Conservation (phyloP, 2,888 invertebrate species). For the Chirona hameri region DNA sequence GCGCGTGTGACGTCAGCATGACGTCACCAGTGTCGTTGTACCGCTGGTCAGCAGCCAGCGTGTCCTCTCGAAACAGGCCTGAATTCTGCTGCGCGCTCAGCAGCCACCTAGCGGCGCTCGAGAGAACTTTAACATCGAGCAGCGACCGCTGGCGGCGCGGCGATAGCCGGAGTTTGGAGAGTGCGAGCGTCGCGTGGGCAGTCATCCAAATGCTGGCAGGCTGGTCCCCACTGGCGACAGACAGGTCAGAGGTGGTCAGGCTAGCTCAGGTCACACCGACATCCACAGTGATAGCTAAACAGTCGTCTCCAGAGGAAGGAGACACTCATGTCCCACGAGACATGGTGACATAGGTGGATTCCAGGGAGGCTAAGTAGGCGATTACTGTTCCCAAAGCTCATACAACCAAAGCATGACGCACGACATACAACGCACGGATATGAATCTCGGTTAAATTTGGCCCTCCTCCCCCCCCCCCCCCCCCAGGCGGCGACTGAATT, state of each 20-base stretch:
- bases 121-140: constrained; percentile 1
- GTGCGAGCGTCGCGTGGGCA: constrained; percentile 35
- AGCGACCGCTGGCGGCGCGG: constrained; percentile 35
- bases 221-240: constrained; percentile 33
- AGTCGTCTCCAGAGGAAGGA: too few species aligned
- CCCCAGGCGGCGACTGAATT: too few species aligned
- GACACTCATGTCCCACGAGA: too few species aligned
- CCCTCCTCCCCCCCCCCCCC: too few species aligned
- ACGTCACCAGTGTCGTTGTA: constrained; percentile 11
- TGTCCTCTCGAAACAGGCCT: background rate
- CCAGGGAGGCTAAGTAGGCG: too few species aligned
- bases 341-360: too few species aligned
- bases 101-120: constrained; percentile 8
- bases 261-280: too few species aligned
- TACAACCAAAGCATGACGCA: too few species aligned
- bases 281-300: too few species aligned
- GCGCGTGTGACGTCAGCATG: background rate
- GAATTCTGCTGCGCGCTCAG: background rate
- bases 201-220: constrained; percentile 39
- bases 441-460: too few species aligned
- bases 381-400: too few species aligned
- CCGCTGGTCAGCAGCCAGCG: background rate
- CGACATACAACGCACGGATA: too few species aligned
- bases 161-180: constrained; percentile 34
- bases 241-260: background rate